phyloP scores from a whole-genome alignment of 2,888 invertebrate species.

The Fragum whitleyi region DNA sequence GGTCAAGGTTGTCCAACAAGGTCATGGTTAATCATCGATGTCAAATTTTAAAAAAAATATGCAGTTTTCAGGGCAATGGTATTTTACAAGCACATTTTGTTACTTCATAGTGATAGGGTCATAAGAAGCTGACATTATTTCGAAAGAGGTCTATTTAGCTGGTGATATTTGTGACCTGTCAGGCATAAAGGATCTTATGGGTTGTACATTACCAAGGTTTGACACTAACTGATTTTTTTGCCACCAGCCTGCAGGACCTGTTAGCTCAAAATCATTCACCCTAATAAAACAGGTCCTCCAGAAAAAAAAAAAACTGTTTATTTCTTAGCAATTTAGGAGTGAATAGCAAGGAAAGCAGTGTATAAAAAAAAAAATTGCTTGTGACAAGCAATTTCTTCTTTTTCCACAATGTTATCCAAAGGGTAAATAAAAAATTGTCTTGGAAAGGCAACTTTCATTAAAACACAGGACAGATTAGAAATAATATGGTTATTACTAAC shows the following conservation, averaged over 20 bases:
- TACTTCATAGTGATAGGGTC: too few relatives aligned
- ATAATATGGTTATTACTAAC: too few relatives aligned
- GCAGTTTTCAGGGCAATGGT: too few relatives aligned
- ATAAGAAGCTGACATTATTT: background rate
- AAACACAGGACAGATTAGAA: background rate
- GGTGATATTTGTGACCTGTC: background rate
- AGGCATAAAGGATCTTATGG: background rate
- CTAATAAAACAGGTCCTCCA: background rate
- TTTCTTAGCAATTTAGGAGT: background rate
- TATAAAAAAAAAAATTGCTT: background rate
- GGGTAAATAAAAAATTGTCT: too few relatives aligned
- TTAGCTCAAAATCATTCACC: background rate
- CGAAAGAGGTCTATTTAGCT: background rate
- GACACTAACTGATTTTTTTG: background rate
- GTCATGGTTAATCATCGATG: too few relatives aligned
- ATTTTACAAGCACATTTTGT: too few relatives aligned
- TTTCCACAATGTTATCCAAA: background rate
- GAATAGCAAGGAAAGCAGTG: background rate
- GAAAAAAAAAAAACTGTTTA: background rate
- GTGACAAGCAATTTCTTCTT: conserved; percentile 5
- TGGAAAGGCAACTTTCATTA: background rate
- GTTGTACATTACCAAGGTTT: background rate
- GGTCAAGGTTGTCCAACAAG: too few relatives aligned
- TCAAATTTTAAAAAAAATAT: too few relatives aligned
- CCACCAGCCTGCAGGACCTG: too few relatives aligned